Evolutionary conservation across 2,888 invertebrate genomes (phyloP).

Genomic region (Acleris literana): DNA sequence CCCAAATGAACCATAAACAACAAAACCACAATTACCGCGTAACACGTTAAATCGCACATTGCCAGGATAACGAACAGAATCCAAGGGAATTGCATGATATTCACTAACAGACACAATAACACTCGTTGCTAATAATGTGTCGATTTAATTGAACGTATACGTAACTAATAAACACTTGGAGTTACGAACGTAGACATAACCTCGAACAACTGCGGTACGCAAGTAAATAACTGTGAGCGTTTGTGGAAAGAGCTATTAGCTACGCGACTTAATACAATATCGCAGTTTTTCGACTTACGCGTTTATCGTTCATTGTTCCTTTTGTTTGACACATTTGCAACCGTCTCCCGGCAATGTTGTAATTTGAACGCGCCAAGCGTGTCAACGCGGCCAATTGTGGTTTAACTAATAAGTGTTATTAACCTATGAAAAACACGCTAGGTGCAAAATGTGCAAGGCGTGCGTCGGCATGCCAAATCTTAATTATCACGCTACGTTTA

Average conservation of each 20-base stretch:
- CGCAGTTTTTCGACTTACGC: not conserved
- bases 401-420: too few relatives aligned
- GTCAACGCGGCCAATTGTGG: too few relatives aligned
- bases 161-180: not conserved
- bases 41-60: conserved; percentile 16
- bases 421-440: too few relatives aligned
- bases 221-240: conserved; percentile 12
- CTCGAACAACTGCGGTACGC: not conserved
- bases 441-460: too few relatives aligned
- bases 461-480: too few relatives aligned
- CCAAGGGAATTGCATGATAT: conserved; percentile 27
- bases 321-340: not conserved
- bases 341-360: too few relatives aligned
- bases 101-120: not conserved
- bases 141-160: not conserved
- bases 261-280: not conserved
- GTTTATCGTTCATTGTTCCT: not conserved
- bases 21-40: conserved; percentile 27
- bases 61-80: conserved; percentile 11
- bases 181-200: not conserved
- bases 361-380: too few relatives aligned
- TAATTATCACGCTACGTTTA: too few relatives aligned
- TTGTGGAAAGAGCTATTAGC: not conserved
- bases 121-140: not conserved
- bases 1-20: conserved; percentile 24